Percentiles rank a stretch among this genome's conserved stretches.
Conservation (phyloP, 2,113 vertebrate species). For the Atractosteus spatula region DNA sequence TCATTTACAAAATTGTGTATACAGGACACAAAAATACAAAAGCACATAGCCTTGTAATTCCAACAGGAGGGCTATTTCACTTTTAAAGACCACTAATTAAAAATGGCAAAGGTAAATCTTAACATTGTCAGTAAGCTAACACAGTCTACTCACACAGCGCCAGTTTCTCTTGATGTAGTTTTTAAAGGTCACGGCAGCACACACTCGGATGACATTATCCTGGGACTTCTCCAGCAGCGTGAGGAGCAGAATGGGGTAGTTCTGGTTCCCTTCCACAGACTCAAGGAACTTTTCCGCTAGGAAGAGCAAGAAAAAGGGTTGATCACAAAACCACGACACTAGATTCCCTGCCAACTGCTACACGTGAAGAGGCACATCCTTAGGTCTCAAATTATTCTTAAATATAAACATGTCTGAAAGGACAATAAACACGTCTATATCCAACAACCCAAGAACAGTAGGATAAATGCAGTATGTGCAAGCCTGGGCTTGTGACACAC, state of each 20-base stretch:
- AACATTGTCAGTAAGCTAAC: not conserved
- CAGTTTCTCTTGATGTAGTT: conserved; percentile 99
- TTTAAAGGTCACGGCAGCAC: conserved; percentile 95
- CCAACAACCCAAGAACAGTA: not conserved
- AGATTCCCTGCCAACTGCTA: not conserved
- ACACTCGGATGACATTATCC: conserved; percentile 93
- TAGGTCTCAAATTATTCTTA: not conserved
- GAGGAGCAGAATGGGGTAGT: conserved; percentile 89
- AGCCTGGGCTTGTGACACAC: not conserved
- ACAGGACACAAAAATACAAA: no score
- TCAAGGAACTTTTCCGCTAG: conserved; percentile 96
- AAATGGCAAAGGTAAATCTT: not conserved
- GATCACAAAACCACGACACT: not conserved
- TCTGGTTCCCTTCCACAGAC: conserved; percentile 92
- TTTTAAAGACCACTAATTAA: no score
- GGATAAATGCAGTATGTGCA: not conserved
- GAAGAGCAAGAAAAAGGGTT: conserved; percentile 38
- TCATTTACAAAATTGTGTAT: no score
- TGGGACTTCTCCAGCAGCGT: conserved; percentile 92
- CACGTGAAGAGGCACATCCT: not conserved
- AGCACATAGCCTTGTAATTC: no score
- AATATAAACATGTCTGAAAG: not conserved
- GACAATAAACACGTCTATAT: not conserved
- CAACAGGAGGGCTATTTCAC: no score
- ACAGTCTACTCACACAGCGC: conserved; percentile 82